phyloP scores from a whole-genome alignment of 2,888 invertebrate species.

The Limenitis camilla region DNA sequence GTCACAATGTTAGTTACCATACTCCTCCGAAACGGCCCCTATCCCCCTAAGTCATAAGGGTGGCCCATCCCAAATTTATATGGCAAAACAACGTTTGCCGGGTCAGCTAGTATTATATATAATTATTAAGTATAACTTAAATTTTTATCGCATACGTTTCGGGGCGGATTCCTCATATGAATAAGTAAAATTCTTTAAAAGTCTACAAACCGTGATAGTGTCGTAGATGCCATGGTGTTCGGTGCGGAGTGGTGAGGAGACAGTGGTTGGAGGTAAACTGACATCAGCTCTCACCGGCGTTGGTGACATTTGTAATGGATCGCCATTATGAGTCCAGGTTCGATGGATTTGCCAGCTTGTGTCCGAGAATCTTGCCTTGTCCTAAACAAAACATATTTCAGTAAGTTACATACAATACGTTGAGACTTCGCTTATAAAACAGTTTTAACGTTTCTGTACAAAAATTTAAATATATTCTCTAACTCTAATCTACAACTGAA shows the following conservation, averaged over 20 bases:
- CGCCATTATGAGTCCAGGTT: slow-evolving; percentile 76
- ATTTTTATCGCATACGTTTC: too few species aligned
- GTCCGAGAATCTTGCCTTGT: slow-evolving; percentile 80
- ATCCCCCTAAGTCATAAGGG: too few species aligned
- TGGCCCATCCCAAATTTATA: too few species aligned
- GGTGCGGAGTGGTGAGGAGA: slow-evolving; percentile 34
- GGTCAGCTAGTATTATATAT: too few species aligned
- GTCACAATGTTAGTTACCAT: too few species aligned
- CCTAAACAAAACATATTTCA: slow-evolving; percentile 55
- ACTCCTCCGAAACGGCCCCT: too few species aligned
- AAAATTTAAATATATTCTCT: not conserved
- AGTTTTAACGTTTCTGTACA: too few species aligned
- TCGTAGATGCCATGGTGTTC: slow-evolving; percentile 67
- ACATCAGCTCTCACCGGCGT: slow-evolving; percentile 43
- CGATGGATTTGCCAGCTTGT: slow-evolving; percentile 84
- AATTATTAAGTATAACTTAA: not conserved
- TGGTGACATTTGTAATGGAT: slow-evolving; percentile 57
- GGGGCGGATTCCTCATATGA: too few species aligned
- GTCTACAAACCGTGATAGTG: slow-evolving; percentile 58
- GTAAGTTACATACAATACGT: not conserved
- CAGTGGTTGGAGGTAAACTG: slow-evolving; percentile 34
- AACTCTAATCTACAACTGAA: not conserved
- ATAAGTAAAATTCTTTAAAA: not conserved
- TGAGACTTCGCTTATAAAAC: not conserved
- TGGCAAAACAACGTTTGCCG: too few species aligned